Evolutionary conservation across 2,797 vertebrate species (phyloP).

Genomic region (Sylvilagus floridanus): DNA sequence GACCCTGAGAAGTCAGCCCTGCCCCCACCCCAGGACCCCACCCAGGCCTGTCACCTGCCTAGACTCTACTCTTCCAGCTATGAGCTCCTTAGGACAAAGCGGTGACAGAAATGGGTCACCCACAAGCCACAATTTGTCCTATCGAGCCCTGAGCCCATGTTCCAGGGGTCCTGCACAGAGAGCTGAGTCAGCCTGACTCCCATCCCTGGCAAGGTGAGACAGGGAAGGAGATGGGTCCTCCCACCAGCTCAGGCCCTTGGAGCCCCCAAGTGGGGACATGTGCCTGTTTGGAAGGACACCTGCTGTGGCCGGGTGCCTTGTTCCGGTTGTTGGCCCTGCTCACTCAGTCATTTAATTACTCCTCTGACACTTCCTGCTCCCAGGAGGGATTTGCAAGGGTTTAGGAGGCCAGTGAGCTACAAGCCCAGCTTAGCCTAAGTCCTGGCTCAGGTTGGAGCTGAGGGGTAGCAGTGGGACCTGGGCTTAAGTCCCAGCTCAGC

Average conservation of each 20-base stretch:
- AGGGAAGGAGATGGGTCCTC: background rate
- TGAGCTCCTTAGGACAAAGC: background rate
- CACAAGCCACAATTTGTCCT: background rate
- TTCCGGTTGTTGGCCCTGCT: slow-evolving; percentile 59
- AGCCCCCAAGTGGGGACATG: slow-evolving; percentile 24
- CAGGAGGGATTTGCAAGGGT: slow-evolving; percentile 65
- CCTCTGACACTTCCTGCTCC: slow-evolving; percentile 73
- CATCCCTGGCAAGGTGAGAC: background rate
- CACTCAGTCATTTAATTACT: slow-evolving; percentile 80
- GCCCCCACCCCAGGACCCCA: background rate
- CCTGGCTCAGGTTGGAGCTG: background rate
- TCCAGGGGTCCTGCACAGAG: background rate
- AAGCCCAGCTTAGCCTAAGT: slow-evolving; percentile 42
- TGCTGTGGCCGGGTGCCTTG: slow-evolving; percentile 67
- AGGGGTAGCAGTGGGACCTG: background rate
- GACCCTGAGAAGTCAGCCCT: background rate
- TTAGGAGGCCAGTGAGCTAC: slow-evolving; percentile 56
- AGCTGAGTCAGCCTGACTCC: background rate
- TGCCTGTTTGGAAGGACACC: slow-evolving; percentile 78
- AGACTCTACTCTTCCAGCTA: background rate
- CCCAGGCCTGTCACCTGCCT: background rate
- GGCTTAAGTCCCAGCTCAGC: background rate
- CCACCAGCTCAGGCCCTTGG: background rate
- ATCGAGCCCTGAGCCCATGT: background rate
- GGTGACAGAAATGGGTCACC: background rate